Conservation (phyloP, 2,113 vertebrate species). For the Oryctolagus cuniculus region DNA sequence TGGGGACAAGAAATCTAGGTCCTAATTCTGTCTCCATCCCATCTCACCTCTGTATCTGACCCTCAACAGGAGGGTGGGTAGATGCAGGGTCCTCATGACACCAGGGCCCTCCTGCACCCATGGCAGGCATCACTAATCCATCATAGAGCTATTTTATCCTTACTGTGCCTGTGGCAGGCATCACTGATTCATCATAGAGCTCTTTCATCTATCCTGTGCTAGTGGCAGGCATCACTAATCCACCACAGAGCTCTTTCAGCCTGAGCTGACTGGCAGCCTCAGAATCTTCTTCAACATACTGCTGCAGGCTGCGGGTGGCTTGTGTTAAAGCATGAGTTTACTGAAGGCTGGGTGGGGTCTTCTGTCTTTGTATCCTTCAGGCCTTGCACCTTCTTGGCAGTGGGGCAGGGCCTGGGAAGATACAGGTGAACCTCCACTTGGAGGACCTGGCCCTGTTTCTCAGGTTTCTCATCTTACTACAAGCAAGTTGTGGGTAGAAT, state of each 20-base stretch:
- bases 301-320: not conserved
- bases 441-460: not conserved
- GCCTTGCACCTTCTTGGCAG: not conserved
- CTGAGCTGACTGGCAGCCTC: not conserved
- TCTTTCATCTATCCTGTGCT: not conserved
- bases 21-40: not conserved
- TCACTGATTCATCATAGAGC: no score
- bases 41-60: not conserved
- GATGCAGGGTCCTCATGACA: no score
- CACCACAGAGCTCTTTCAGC: not conserved
- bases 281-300: not conserved
- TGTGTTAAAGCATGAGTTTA: not conserved
- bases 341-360: not conserved
- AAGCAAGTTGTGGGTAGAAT: no score
- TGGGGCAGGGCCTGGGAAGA: not conserved
- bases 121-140: no score
- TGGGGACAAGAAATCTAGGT: not conserved
- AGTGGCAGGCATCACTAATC: not conserved
- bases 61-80: not conserved
- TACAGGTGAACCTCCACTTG: rapidly evolving
- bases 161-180: no score
- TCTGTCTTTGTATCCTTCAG: not conserved
- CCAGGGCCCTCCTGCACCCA: no score
- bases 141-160: no score
- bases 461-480: not conserved